Evolutionary conservation across 2,113 vertebrate species (phyloP), one percentile per base, ranked within the genome.

Genomic region (Pomatorhinus ruficollis): DNA sequence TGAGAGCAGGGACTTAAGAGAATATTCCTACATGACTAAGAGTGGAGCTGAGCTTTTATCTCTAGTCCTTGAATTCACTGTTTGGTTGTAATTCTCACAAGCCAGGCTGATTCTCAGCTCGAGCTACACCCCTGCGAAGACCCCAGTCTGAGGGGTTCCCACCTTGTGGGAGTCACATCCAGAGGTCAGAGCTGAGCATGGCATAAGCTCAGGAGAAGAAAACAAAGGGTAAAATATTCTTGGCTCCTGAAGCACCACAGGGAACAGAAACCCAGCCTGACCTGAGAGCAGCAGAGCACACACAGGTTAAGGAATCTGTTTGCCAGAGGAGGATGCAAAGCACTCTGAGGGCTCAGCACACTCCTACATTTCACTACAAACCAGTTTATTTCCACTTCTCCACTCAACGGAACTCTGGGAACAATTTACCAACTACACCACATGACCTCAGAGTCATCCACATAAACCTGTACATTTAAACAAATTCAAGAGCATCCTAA

Each of bases 361-460:
- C 12, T 53, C 22, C 5, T 1, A 20, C 3, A 3, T 15, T 60
- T 64, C 31, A n/a, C 64, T 52, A 33, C 17, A 60, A 59, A n/a
- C 5, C 35, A 42, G 35, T 47, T 64, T 37, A 42, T 64, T 86
- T 45, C 45, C 61, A 39, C 40, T 81, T 60, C 76, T 64, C 6
- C 5, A 1, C 66, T 76, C 71, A 50, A 33, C 37, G 56, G 35
- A 89, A 54, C 63, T 24, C 61, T 33, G 20, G n/a, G 45, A 56
- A 53, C 40, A 53, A 78, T 44, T 65, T 31, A 28, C 23, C 49
- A 59, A 6, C 22, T 6, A 2, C 10, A 56, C 19, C 45, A 39
- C 9, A 0, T 2, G 2, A 0, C 37, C 42, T 40, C 65, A 19
- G 50, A 65, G 45, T 1, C 23, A 74, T 11, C 50, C 59, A 8